A percentile compares a stretch with the other conserved stretches of the same genome.
Evolutionary conservation across 2,113 vertebrate genomes (phyloP).

Genomic region (Ictalurus punctatus): DNA sequence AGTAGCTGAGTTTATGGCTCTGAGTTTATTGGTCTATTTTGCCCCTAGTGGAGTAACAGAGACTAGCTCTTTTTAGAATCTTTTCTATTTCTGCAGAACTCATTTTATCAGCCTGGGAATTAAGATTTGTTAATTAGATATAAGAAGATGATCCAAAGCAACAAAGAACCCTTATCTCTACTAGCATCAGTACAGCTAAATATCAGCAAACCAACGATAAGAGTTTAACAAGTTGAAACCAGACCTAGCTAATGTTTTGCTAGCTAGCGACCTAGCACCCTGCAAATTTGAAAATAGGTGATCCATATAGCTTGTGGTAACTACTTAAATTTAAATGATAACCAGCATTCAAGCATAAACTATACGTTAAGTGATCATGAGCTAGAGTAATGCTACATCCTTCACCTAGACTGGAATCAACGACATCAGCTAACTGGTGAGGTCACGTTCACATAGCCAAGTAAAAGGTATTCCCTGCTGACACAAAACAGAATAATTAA

Average conservation of each 20-base stretch:
- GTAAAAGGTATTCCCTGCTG: neutral
- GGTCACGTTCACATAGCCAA: neutral
- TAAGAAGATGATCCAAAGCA: neutral
- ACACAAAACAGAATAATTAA: neutral
- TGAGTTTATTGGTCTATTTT: neutral
- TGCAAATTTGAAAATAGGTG: neutral
- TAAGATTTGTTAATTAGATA: no score
- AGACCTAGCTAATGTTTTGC: constrained; percentile 1
- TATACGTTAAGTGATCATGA: neutral
- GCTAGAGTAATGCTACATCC: neutral
- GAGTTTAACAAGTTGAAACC: neutral
- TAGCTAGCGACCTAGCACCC: neutral
- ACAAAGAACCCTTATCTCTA: neutral
- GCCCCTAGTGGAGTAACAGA: no score
- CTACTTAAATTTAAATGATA: neutral
- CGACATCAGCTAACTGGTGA: neutral
- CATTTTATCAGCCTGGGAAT: no score
- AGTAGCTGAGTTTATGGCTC: neutral
- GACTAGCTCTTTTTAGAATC: no score
- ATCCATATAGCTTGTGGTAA: neutral
- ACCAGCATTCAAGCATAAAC: neutral
- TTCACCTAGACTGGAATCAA: neutral
- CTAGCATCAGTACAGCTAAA: neutral
- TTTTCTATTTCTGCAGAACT: neutral
- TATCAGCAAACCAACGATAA: neutral